Conservation (phyloP, 2,888 invertebrate species). For the Heterodera filipjevi region DNA sequence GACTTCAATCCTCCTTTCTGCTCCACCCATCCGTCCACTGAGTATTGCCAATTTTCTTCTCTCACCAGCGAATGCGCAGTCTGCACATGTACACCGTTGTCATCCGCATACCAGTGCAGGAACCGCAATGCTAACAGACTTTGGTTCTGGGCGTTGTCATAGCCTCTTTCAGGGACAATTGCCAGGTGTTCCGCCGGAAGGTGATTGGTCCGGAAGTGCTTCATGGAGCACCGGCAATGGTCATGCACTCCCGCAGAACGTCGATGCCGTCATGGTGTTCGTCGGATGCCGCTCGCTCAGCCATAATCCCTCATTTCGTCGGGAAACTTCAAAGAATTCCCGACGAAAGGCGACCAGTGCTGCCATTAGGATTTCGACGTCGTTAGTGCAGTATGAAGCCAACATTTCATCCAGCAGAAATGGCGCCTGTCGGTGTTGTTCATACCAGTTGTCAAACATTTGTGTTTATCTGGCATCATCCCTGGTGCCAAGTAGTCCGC, state of each 20-base stretch:
- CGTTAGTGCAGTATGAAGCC: conserved; percentile 2
- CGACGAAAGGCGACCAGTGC: not conserved
- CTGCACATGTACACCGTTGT: too few relatives aligned
- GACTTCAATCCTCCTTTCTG: conserved; percentile 6
- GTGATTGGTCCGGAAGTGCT: conserved; percentile 25
- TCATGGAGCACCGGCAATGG: conserved; percentile 23
- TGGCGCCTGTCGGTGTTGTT: not conserved
- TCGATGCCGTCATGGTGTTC: conserved; percentile 17
- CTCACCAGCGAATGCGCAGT: too few relatives aligned
- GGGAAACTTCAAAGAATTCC: not conserved
- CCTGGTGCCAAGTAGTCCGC: too few relatives aligned
- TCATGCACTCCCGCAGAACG: not conserved
- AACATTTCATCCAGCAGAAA: conserved; percentile 11
- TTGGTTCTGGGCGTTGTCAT: not conserved
- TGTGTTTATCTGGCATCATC: too few relatives aligned
- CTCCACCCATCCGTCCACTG: not conserved
- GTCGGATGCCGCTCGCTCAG: not conserved
- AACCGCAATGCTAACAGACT: conserved; percentile 8
- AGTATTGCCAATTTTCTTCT: not conserved
- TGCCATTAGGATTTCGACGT: not conserved
- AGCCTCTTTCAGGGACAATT: not conserved
- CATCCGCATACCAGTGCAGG: conserved; percentile 23
- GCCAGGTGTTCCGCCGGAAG: not conserved
- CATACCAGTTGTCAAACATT: conserved; percentile 26
- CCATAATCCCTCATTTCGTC: too few relatives aligned